Conservation (phyloP, 2,113 vertebrate species). For the Tylochromis polylepis region DNA sequence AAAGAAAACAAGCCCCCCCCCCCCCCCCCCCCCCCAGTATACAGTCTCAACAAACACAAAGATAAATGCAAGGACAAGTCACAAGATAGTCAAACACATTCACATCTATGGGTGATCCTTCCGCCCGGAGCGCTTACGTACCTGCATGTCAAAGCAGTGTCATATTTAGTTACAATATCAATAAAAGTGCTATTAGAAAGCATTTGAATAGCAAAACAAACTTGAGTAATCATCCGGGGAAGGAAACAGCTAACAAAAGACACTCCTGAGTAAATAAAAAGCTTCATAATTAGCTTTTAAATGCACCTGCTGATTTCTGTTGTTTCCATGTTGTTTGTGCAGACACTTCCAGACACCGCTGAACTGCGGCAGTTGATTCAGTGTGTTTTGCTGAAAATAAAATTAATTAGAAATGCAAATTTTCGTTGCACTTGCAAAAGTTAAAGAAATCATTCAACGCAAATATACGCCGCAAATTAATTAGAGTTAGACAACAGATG, state of each 20-base stretch:
- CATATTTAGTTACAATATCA: background rate
- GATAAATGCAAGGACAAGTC: background rate
- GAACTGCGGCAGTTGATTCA: background rate
- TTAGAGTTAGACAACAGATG: constrained; percentile 54
- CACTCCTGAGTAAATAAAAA: constrained; percentile 41
- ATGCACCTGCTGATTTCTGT: constrained; percentile 44
- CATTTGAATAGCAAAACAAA: background rate
- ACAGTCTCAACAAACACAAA: background rate
- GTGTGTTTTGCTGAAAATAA: constrained; percentile 28
- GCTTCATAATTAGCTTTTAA: constrained; percentile 39
- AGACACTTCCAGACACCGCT: background rate
- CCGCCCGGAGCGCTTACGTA: background rate
- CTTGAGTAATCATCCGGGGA: background rate
- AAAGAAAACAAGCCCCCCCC: too few species aligned
- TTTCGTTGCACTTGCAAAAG: constrained; percentile 33
- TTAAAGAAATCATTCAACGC: constrained; percentile 52
- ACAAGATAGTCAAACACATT: background rate
- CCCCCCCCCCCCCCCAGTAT: background rate
- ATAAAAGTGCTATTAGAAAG: background rate
- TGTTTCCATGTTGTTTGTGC: background rate
- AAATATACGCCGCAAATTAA: constrained; percentile 56
- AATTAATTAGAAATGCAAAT: constrained; percentile 65
- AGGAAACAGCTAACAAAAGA: constrained; percentile 6
- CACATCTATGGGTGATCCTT: background rate
- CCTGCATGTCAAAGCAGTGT: background rate